A percentile compares a stretch with the other conserved stretches of the same genome.
Evolutionary conservation across 1,140 invertebrate genomes (phyloP).

Genomic region (Bactericera cockerelli): DNA sequence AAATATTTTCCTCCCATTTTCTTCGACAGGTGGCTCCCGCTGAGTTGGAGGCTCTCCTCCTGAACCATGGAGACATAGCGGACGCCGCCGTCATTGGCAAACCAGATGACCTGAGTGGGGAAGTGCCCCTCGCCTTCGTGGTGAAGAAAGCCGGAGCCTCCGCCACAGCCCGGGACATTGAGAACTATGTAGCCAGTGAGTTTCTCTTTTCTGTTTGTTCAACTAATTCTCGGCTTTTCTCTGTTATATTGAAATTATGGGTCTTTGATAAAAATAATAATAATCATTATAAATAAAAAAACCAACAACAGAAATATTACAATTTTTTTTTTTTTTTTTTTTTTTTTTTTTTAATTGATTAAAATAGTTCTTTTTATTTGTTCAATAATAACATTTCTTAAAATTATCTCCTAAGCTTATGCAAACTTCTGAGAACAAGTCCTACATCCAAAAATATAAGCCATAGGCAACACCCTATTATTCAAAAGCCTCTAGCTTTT

Average conservation of each 20-base stretch:
- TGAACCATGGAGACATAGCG: slow-evolving; percentile 43
- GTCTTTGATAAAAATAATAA: background rate
- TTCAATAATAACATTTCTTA: no score
- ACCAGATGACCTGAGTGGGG: slow-evolving; percentile 44
- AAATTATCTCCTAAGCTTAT: no score
- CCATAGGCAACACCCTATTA: no score
- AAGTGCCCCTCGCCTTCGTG: slow-evolving; percentile 44
- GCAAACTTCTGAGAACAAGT: no score
- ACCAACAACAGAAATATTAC: no score
- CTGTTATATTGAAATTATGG: background rate
- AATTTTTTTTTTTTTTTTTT: no score
- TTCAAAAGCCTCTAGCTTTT: no score
- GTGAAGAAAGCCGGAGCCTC: slow-evolving; percentile 33
- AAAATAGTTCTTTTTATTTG: no score
- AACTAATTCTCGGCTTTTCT: background rate
- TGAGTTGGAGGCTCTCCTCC: slow-evolving; percentile 51
- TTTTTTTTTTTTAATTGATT: no score
- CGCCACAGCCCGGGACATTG: slow-evolving; percentile 33
- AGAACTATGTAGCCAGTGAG: slow-evolving; percentile 34
- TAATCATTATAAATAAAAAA: background rate
- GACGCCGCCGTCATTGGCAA: slow-evolving; percentile 57
- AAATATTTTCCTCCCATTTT: no score
- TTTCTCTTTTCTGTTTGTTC: no score
- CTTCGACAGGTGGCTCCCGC: slow-evolving; percentile 41
- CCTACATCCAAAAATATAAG: no score